Evolutionary conservation across 2,797 vertebrate species (phyloP).

Genomic region (Parambassis ranga): DNA sequence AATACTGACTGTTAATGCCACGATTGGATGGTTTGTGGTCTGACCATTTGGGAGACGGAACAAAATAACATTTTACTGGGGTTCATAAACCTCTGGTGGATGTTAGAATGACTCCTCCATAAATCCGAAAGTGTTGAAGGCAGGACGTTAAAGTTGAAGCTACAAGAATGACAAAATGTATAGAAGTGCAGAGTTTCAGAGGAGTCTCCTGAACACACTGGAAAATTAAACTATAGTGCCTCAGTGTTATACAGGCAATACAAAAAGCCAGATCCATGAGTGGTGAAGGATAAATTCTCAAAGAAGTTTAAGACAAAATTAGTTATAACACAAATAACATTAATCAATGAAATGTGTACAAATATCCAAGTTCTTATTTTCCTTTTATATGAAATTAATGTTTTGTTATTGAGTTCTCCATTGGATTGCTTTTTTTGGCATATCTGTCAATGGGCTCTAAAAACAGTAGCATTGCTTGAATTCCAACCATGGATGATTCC

Average conservation of each 20-base stretch:
- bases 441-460: too few species aligned
- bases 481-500: background rate
- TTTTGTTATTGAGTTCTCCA: too few species aligned
- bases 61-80: slow-evolving; percentile 80
- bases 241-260: slow-evolving; percentile 26
- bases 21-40: slow-evolving; percentile 79
- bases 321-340: too few species aligned
- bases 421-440: too few species aligned
- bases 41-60: slow-evolving; percentile 71
- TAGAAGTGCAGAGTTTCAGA: slow-evolving; percentile 19
- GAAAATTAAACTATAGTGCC: slow-evolving; percentile 13
- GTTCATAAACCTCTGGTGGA: slow-evolving; percentile 80
- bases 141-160: slow-evolving; percentile 57
- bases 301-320: background rate
- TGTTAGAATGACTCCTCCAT: slow-evolving; percentile 69
- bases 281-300: slow-evolving; percentile 38
- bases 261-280: slow-evolving; percentile 35
- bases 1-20: slow-evolving; percentile 75
- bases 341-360: too few species aligned
- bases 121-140: slow-evolving; percentile 79
- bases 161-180: slow-evolving; percentile 51
- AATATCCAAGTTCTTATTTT: too few species aligned
- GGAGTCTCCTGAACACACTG: slow-evolving; percentile 4
- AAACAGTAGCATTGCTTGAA: background rate
- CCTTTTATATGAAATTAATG: too few species aligned